Evolutionary conservation across 1,140 invertebrate genomes (phyloP), one percentile per base, ranked within the genome.

Genomic region (Drosophila sp.): DNA sequence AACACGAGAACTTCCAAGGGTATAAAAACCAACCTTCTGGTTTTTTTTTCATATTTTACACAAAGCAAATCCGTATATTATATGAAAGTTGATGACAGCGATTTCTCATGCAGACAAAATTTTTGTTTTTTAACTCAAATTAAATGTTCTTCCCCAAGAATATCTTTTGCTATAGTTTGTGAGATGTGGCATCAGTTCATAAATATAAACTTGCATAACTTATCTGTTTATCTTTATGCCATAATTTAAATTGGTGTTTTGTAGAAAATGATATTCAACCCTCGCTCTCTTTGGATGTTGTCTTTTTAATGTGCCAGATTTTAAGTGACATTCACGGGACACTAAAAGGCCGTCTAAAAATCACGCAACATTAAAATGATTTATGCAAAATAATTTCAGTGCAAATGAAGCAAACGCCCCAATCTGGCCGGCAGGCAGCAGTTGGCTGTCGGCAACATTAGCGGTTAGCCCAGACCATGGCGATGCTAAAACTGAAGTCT

Each of bases 331-430:
- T 76, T 87, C 84, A 78, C 76, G 79, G 76, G 79, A 85, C 76
- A 76, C 76, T 86, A 86, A 86, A 86, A 89, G 83, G 83, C 76
- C 83, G 76, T 89, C 83, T 83, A 83, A 86, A 86, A 87, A 86
- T 86, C 83, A 86, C 83, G 83, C 84, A 86, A 86, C 84, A 83
- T 87, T 77, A 87, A 86, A 79, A 86, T 86, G 83, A 86, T 86
- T 86, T 86, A 86, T 86, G 83, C 84, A 75, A 76, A 86, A 86
- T 86, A 86, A 86, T 86, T 86, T 86, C 64, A 87, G 83, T 89
- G 83, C 79, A 86, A 86, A 86, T 86, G 83, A 86, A 86, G 79
- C 80, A 79, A 86, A 79, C 77, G 80, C 79, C 44, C 44, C 71
- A 72, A 57, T 69, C 72, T 71, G 78, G 65, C 71, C 64, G 66